Evolutionary conservation across 2,797 vertebrate genomes (phyloP), one percentile per base, ranked within the genome.

Genomic region (Clarias platycephalus): DNA sequence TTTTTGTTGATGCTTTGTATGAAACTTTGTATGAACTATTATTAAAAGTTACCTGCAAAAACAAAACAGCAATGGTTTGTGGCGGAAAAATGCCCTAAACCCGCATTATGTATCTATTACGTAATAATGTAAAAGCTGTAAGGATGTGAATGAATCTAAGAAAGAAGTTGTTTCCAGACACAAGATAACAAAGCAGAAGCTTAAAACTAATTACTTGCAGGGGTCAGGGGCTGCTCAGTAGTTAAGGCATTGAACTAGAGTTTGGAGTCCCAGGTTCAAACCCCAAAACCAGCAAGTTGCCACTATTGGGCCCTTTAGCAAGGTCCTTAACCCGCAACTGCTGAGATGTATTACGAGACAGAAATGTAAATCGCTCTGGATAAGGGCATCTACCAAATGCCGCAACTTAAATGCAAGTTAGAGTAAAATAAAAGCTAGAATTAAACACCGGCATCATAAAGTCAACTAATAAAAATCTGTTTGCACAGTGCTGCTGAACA

Each of bases 381-480:
- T 49, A 12, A 49, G 9, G 44, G 44, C 10, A 49, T 49, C 44
- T 49, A 49, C 44, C 44, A 37, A 37, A 37, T 37, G 37, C 37
- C 37, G 37, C 37, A 40, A 74, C 13, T 68, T 37, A 12, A 16
- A 34, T 75, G 72, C 7, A 53, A 6, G 31, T 68, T 40, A 77
- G 80, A 88, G 85, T 15, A 18, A 74, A 26, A 18, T 55, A 53
- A 74, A 53, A 74, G 44, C 55, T 24, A 77, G 76, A 88, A 85
- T 80, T 76, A 6, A 60, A 62, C 44, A 60, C 26, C 63, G 57
- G 24, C 24, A 40, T 76, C 26, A 66, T 49, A 74, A 53, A 15
- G 72, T 49, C 22, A 44, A 22, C 20, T 24, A 26, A 49, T 49
- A 49, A 49, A 49, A 49, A 49, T 12, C 24, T 16, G 49, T 20